These are phyloP conservation scores for Drosophila lowei DNA, from an alignment of 1,140 invertebrate genomes.

Conservation along the genomic window DNA sequence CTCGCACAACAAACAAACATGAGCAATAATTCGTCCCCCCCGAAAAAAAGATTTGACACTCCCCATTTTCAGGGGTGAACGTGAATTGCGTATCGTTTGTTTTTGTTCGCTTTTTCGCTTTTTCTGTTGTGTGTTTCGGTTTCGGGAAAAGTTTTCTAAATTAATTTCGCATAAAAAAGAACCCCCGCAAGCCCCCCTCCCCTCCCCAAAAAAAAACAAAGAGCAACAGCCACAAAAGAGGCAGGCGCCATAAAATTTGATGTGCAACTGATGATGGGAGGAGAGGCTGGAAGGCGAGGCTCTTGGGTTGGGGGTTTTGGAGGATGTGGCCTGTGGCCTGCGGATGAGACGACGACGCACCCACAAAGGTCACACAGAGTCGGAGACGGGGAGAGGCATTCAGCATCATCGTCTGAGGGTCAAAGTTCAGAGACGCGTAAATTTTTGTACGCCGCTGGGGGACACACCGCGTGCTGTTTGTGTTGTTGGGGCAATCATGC, in stretches of 20 bases:
- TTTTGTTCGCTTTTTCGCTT: not conserved
- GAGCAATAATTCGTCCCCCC: constrained; percentile 10
- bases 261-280: constrained; percentile 19
- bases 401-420: constrained; percentile 57
- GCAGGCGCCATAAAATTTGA: constrained; percentile 58
- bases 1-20: not conserved
- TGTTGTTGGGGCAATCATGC: constrained; percentile 22
- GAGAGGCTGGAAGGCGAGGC: not conserved
- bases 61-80: constrained; percentile 2
- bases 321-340: constrained; percentile 10
- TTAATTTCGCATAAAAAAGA: constrained; percentile 75
- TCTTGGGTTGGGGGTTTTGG: constrained; percentile 1
- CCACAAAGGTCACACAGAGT: constrained; percentile 62
- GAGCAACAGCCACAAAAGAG: constrained; percentile 11
- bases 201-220: constrained; percentile 25
- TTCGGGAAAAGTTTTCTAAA: constrained; percentile 66
- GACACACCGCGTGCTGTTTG: too few species aligned
- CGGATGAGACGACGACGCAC: constrained; percentile 37
- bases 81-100: constrained; percentile 40
- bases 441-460: constrained; percentile 32
- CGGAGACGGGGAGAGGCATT: constrained; percentile 6
- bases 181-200: not conserved
- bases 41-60: constrained; percentile 12
- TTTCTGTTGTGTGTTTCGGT: constrained; percentile 19
- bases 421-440: constrained; percentile 75